Evolutionary conservation across 2,888 invertebrate genomes (phyloP).

Genomic region (Anthrax anthrax): DNA sequence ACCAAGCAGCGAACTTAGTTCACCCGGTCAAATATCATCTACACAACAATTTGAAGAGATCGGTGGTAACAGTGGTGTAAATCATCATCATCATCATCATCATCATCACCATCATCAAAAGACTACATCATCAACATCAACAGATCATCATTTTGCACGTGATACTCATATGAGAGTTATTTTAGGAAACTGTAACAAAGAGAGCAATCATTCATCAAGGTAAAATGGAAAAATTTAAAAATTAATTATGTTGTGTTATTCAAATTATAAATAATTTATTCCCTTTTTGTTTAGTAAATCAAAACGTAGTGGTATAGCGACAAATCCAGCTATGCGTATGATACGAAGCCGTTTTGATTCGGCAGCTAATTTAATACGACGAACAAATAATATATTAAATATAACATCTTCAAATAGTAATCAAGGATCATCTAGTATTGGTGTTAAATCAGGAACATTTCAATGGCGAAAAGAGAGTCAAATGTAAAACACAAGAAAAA

Average conservation of each 20-base stretch:
- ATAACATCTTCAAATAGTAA: conserved; percentile 28
- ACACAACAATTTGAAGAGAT: conserved; percentile 32
- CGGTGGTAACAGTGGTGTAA: conserved; percentile 17
- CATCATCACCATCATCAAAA: conserved; percentile 11
- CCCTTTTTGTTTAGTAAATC: too few relatives aligned
- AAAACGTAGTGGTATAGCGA: conserved; percentile 73
- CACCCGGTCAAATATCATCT: conserved; percentile 34
- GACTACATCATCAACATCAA: conserved; percentile 27
- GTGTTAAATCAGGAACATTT: conserved; percentile 36
- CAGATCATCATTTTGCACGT: conserved; percentile 74
- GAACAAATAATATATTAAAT: conserved; percentile 33
- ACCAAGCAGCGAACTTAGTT: conserved; percentile 48
- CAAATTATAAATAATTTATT: too few relatives aligned
- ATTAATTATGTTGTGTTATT: neutral
- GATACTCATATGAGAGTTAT: conserved; percentile 88
- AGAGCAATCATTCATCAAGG: conserved; percentile 31
- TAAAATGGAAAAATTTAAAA: conserved; percentile 11
- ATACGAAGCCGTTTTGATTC: conserved; percentile 41
- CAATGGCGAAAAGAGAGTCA: conserved; percentile 37
- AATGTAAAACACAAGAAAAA: conserved; percentile 22
- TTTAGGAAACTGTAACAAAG: conserved; percentile 43
- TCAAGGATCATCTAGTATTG: conserved; percentile 35
- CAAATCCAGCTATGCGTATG: conserved; percentile 71
- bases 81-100: conserved; percentile 8
- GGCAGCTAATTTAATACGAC: conserved; percentile 33